Base-by-base conservation (phyloP, 2,888 invertebrate genomes). In the Tachina lurida region DNA sequence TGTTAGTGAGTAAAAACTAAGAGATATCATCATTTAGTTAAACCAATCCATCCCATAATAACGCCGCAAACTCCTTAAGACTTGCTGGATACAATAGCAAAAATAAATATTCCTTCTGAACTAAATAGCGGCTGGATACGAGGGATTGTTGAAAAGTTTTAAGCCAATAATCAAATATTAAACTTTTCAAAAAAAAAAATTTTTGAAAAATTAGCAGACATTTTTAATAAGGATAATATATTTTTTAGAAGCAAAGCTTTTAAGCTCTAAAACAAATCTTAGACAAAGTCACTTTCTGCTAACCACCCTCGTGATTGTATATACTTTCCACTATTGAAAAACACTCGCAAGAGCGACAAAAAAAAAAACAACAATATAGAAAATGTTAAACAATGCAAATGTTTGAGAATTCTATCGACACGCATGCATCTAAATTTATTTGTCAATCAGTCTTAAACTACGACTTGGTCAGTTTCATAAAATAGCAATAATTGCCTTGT, bases 391-490 rank as follows among this genome's bases (percentile, higher is more conserved):
- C 68, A 79, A 84, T 84, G 84, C 84, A 84, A 80, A 84, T 84
- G 80, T 84, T 80, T 84, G 82, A 82, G 86, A 86, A 86, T 86
- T 86, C 86, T 86, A 86, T 86, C 86, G 86, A 86, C 86, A 86
- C 86, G 86, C 86, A 86, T 83, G 86, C 86, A 86, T 86, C 86
- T 86, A 86, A 83, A 86, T 86, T 86, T 86, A 86, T 86, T 86
- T 86, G 86, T 86, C 86, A 86, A 86, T 86, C 86, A 86, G 86
- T 86, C 86, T 86, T 86, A 86, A 86, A 86, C 86, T 86, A 86
- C 86, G 86, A 86, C 86, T 86, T 86, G 86, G 86, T 76, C 86
- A 83, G 86, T 86, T 86, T 83, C 86, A 86, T 86, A 86, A 86
- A 86, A 86, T 86, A 86, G 86, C 86, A 86, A 86, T 86, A 86